A percentile compares a stretch with the other conserved stretches of the same genome.
These are phyloP conservation scores for Serilophus lunatus DNA, from an alignment of 2,113 vertebrate genomes.

Conservation along the genomic window DNA sequence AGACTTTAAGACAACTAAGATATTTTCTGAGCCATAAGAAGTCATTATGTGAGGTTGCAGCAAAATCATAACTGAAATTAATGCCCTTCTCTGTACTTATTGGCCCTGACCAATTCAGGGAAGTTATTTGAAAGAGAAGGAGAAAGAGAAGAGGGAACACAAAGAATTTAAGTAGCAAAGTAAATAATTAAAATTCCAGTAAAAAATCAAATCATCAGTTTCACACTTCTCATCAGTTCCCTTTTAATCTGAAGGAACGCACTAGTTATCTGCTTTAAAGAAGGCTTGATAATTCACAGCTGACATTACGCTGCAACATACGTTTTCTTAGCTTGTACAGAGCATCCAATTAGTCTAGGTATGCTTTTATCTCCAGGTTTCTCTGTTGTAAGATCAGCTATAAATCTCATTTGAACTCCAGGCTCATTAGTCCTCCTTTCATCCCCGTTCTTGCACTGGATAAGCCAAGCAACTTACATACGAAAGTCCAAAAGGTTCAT, in stretches of 20 bases:
- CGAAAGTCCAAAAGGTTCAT: conserved; percentile 11
- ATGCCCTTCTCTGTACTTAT: neutral
- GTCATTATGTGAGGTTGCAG: neutral
- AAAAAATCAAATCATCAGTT: neutral
- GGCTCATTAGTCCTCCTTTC: conserved; percentile 46
- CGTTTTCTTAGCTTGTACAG: neutral
- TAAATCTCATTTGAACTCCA: conserved; percentile 51
- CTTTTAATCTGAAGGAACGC: neutral
- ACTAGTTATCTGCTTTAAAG: neutral
- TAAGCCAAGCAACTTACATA: neutral
- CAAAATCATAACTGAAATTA: neutral
- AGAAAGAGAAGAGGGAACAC: neutral
- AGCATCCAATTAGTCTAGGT: conserved; percentile 35
- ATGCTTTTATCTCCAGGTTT: conserved; percentile 53
- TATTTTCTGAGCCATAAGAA: neutral
- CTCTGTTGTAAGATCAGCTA: conserved; percentile 14
- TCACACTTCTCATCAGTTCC: neutral
- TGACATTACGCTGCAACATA: neutral
- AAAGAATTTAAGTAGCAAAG: neutral
- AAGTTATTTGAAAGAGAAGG: neutral
- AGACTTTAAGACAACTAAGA: neutral
- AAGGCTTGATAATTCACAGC: neutral
- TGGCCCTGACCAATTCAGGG: neutral
- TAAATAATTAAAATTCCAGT: neutral
- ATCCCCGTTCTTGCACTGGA: neutral